A percentile compares a stretch with the other conserved stretches of the same genome.
Evolutionary conservation across 2,888 invertebrate genomes (phyloP).

Genomic region (Drosophila kokeensis): DNA sequence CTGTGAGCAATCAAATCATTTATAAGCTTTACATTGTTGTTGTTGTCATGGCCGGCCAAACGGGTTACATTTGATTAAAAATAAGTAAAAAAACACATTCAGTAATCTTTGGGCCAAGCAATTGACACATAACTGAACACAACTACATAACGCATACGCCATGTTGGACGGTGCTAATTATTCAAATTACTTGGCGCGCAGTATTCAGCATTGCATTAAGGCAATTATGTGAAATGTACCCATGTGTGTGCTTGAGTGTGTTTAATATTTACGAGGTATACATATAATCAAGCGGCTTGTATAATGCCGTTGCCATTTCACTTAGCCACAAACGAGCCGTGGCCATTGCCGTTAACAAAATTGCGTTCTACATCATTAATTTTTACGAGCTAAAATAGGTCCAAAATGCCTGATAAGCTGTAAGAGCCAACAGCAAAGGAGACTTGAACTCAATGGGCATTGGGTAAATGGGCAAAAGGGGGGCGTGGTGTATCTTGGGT

Average conservation of each 20-base stretch:
- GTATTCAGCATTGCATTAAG: slow-evolving; percentile 59
- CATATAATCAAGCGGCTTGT: slow-evolving; percentile 58
- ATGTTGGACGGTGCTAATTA: slow-evolving; percentile 67
- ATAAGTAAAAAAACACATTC: slow-evolving; percentile 17
- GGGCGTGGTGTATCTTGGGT: not conserved
- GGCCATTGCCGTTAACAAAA: slow-evolving; percentile 76
- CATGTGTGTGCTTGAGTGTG: slow-evolving; percentile 13
- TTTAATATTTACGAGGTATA: slow-evolving; percentile 57
- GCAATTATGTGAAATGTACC: slow-evolving; percentile 55
- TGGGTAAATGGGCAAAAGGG: not conserved
- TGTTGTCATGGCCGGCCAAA: slow-evolving; percentile 19
- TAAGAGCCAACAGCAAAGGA: slow-evolving; percentile 33
- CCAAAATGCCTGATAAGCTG: slow-evolving; percentile 76
- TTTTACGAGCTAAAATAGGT: slow-evolving; percentile 76
- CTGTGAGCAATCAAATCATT: slow-evolving; percentile 21
- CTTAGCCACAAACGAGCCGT: slow-evolving; percentile 79
- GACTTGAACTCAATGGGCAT: slow-evolving; percentile 10
- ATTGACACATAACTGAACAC: slow-evolving; percentile 26
- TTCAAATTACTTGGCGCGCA: slow-evolving; percentile 60
- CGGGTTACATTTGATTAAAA: slow-evolving; percentile 57
- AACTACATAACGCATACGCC: slow-evolving; percentile 65
- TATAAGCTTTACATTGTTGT: slow-evolving; percentile 16
- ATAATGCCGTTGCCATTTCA: slow-evolving; percentile 74
- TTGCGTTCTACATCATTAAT: slow-evolving; percentile 81
- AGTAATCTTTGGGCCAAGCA: slow-evolving; percentile 44